These are phyloP conservation scores for Lates calcarifer DNA, from an alignment of 2,113 vertebrate species.

Conservation along the genomic window DNA sequence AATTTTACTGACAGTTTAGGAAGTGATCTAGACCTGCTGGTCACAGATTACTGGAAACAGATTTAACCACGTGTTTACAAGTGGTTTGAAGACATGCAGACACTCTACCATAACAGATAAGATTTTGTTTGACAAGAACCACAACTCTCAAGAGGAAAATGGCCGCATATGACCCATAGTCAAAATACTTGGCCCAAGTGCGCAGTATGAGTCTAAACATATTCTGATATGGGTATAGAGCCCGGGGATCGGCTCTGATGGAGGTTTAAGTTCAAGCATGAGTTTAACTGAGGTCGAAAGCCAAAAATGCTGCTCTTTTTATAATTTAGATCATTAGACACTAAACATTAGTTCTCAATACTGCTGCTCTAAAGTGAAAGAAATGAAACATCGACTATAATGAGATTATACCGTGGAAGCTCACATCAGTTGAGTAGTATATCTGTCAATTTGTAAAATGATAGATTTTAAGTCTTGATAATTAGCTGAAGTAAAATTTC, in stretches of 20 bases:
- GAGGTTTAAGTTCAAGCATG: not conserved
- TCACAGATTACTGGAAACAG: slow-evolving; percentile 6
- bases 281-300: not conserved
- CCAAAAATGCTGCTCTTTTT: not conserved
- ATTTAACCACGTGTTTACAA: not conserved
- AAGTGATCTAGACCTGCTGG: not conserved
- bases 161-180: not conserved
- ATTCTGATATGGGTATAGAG: not conserved
- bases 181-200: not conserved
- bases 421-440: not conserved
- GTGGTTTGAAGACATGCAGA: not conserved
- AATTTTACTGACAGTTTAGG: not conserved
- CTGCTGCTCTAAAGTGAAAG: not conserved
- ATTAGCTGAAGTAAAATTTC: not conserved
- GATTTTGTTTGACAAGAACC: not conserved
- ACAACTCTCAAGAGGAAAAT: not conserved
- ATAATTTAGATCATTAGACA: not conserved
- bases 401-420: not conserved
- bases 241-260: not conserved
- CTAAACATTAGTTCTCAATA: not conserved
- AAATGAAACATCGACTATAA: not conserved
- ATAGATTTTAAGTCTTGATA: not conserved
- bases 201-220: not conserved
- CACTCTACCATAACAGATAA: not conserved
- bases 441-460: not conserved